Percentiles rank a stretch among this genome's conserved stretches.
Conservation (phyloP, 2,888 invertebrate species). For the Sabatieria punctata region DNA sequence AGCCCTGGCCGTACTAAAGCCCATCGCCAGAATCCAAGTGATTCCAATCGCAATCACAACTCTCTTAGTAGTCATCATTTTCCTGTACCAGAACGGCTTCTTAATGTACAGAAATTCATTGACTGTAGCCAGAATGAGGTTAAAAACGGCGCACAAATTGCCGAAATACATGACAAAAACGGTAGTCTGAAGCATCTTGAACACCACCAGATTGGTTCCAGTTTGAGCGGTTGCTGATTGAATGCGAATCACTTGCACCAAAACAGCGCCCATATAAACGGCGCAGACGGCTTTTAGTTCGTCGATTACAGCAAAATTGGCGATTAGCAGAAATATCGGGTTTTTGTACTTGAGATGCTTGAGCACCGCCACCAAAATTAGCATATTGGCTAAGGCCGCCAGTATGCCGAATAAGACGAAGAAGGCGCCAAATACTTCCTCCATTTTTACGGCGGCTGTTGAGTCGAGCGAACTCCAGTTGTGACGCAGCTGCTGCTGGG, state of each 20-base stretch:
- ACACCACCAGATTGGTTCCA: neutral
- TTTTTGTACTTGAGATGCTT: neutral
- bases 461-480: too few relatives aligned
- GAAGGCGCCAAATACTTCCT: neutral
- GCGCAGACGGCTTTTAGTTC: conserved; percentile 10
- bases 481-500: too few relatives aligned
- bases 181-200: conserved; percentile 8
- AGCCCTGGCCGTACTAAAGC: too few relatives aligned
- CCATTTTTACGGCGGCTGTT: too few relatives aligned
- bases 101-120: conserved; percentile 10
- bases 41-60: conserved; percentile 4
- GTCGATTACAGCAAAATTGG: conserved; percentile 10
- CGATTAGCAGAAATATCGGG: conserved; percentile 10
- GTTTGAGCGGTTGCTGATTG: too few relatives aligned
- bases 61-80: neutral
- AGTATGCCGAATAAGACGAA: neutral
- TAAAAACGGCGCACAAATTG: conserved; percentile 11
- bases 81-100: conserved; percentile 7
- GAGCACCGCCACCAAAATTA: conserved; percentile 3
- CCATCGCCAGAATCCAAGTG: conserved; percentile 7
- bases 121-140: conserved; percentile 9
- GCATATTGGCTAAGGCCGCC: conserved; percentile 1
- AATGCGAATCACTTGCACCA: too few relatives aligned
- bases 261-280: conserved; percentile 9
- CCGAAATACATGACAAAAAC: conserved; percentile 9